Base-by-base conservation (phyloP, 2,888 invertebrate genomes). In the Entomobrya multifasciata region DNA sequence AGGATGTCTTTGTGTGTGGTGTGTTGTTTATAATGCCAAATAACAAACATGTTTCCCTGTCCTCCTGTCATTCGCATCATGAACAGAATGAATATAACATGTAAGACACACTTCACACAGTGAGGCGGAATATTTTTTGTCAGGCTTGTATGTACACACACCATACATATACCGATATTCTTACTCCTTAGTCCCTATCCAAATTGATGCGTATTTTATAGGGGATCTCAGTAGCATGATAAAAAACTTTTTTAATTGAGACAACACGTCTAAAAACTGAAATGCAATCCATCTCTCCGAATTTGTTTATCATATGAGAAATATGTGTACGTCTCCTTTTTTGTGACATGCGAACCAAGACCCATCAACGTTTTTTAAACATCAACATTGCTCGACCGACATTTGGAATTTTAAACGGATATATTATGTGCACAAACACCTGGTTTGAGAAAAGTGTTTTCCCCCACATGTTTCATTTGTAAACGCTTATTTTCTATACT, bases 211-310 rank as follows among this genome's bases (percentile, higher is more conserved):
- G 11, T 15, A 11, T 65, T 44, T 41, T 20, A 41, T 17, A 25
- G 22, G 47, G 25, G 47, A 47, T 22, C 17, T 25, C 13, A 8
- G 36, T 6, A 36, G 13, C 20, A 17, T 70, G 67, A 70, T 17
- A 15, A 60, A 60, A 41, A 67, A 20, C 41, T 22, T 15, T 65
- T 81, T 86, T 86, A 80, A 86, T 86, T 86, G 86, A 86, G 86
- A 86, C 81, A 86, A 17, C 74, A 74, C 72, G 74, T 86, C 86
- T 41, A 72, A 74, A 80, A 79, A 85, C 62, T 85, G 62, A 65
- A n/a, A n/a, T n/a, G n/a, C n/a, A n/a, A 80, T 80, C 79, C 72
- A 82, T 74, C 74, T 47, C 22, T n/a, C 70, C 47, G 25, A 70
- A 49, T 27, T 17, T 25, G n/a, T 47, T 52, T 22, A 44, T 49